Conservation (phyloP, 2,888 invertebrate genomes). For the Lycocerus yunnanus region DNA sequence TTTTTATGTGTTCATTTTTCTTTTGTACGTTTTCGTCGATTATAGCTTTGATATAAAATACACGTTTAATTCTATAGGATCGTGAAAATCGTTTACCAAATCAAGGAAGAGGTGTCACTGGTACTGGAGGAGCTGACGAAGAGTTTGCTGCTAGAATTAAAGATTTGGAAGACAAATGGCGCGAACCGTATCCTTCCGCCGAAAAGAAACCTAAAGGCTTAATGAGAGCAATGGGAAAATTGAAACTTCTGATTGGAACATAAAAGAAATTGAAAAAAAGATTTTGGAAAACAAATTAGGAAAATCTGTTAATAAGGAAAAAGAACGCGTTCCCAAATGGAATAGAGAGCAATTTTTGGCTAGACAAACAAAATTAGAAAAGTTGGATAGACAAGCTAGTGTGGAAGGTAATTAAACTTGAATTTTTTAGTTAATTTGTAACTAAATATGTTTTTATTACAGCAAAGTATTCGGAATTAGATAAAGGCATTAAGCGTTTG, state of each 20-base stretch:
- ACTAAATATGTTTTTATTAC: constrained; percentile 32
- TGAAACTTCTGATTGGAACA: constrained; percentile 89
- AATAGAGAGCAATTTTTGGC: constrained; percentile 81
- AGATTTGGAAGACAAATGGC: constrained; percentile 79
- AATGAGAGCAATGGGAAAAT: constrained; percentile 87
- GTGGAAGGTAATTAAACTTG: constrained; percentile 52
- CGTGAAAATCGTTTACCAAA: constrained; percentile 40
- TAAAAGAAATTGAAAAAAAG: constrained; percentile 87
- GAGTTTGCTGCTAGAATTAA: constrained; percentile 68
- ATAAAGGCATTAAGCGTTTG: constrained; percentile 71
- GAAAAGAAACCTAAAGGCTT: constrained; percentile 86
- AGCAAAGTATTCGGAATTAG: constrained; percentile 73
- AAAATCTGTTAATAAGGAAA: constrained; percentile 63
- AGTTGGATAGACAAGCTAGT: constrained; percentile 63
- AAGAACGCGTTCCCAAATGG: constrained; percentile 86
- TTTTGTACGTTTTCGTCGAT: not conserved
- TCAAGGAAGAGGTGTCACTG: constrained; percentile 49
- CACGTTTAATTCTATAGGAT: constrained; percentile 44
- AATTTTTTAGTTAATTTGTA: not conserved
- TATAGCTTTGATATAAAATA: not conserved
- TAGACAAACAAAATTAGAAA: constrained; percentile 71
- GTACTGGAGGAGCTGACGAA: constrained; percentile 56
- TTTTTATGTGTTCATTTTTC: not conserved
- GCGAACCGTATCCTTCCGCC: constrained; percentile 57
- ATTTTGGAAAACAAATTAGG: constrained; percentile 78